Conservation (phyloP, 2,113 vertebrate genomes). For the Orthochromis malagaraziensis region DNA sequence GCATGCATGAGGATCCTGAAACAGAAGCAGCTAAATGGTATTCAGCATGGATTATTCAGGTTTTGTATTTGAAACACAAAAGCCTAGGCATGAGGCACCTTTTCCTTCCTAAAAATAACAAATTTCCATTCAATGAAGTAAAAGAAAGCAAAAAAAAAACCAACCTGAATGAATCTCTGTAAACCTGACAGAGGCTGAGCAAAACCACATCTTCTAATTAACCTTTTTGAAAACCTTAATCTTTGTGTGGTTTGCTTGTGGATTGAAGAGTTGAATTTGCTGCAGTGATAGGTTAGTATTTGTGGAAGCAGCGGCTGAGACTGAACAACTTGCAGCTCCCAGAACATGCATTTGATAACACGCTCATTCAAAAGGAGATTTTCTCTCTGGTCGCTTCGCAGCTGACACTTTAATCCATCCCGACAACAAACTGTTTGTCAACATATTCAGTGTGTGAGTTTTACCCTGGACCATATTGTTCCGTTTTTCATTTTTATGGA, state of each 20-base stretch:
- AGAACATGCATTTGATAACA: neutral
- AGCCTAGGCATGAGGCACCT: neutral
- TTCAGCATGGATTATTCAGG: neutral
- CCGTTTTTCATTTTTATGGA: neutral
- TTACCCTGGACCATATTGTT: neutral
- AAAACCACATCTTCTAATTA: neutral
- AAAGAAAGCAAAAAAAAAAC: neutral
- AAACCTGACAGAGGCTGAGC: neutral
- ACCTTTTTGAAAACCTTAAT: neutral
- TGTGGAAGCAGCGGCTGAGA: neutral
- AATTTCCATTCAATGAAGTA: neutral
- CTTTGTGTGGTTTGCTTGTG: neutral
- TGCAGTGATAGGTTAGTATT: neutral
- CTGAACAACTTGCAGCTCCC: neutral
- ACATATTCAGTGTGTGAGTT: neutral
- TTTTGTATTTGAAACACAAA: neutral
- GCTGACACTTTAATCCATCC: neutral
- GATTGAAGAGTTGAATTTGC: neutral
- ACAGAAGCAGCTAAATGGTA: neutral
- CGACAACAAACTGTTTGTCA: neutral
- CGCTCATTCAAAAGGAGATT: neutral
- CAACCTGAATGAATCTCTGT: neutral
- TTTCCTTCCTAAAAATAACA: neutral
- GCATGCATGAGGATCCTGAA: neutral
- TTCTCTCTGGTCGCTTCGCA: neutral